These are phyloP conservation scores for Sturnira hondurensis DNA, from an alignment of 2,113 vertebrate genomes.

Conservation along the genomic window DNA sequence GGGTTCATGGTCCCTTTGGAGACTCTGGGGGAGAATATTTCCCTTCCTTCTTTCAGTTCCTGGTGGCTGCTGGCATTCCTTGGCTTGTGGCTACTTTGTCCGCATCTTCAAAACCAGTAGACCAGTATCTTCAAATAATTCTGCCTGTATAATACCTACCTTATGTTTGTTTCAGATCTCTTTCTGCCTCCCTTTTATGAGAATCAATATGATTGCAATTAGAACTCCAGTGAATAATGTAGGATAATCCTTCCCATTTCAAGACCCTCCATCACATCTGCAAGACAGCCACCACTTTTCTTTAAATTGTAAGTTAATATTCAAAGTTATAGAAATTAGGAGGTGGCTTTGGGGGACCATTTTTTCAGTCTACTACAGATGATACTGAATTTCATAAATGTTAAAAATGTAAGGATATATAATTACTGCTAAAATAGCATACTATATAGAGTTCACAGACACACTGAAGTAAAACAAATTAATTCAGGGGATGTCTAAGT, in stretches of 20 bases:
- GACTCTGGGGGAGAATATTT: not conserved
- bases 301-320: not conserved
- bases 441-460: not conserved
- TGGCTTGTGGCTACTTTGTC: no score
- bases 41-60: not conserved
- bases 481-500: not conserved
- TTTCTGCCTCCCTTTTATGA: not conserved
- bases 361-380: not conserved
- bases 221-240: not conserved
- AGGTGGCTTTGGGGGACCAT: not conserved
- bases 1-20: rapidly evolving
- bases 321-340: not conserved
- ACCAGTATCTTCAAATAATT: not conserved
- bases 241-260: no score
- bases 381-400: not conserved
- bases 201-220: not conserved
- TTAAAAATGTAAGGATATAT: not conserved
- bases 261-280: not conserved
- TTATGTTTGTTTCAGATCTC: not conserved
- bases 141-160: not conserved
- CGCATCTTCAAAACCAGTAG: no score
- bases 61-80: not conserved
- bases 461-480: not conserved
- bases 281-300: not conserved
- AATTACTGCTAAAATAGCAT: not conserved